phyloP scores from a whole-genome alignment of 2,888 invertebrate species.

The Hemistola chrysoprasaria region DNA sequence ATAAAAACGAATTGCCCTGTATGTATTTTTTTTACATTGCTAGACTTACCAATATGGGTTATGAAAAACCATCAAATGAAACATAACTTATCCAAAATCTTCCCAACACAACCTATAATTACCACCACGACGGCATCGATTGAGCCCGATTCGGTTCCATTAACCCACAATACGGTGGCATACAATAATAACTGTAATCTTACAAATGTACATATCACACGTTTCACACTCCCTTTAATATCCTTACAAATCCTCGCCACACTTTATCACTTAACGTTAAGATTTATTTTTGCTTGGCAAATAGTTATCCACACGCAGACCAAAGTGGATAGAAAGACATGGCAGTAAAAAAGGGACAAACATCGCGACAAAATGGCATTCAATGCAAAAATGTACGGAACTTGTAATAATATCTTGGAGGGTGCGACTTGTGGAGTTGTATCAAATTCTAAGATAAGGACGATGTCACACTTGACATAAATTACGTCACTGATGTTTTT shows the following conservation, averaged over 20 bases:
- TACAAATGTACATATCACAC: slow-evolving; percentile 66
- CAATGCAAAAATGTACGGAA: slow-evolving; percentile 26
- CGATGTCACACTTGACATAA: too few relatives aligned
- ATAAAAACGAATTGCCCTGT: too few relatives aligned
- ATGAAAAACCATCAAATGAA: too few relatives aligned
- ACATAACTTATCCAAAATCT: too few relatives aligned
- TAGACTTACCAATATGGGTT: too few relatives aligned
- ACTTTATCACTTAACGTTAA: slow-evolving; percentile 8
- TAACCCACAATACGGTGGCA: slow-evolving; percentile 45
- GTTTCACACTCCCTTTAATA: slow-evolving; percentile 55
- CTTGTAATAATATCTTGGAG: too few relatives aligned
- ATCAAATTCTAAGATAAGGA: too few relatives aligned
- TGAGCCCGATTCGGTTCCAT: slow-evolving; percentile 51
- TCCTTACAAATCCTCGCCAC: slow-evolving; percentile 36
- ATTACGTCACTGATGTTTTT: too few relatives aligned
- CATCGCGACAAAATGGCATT: slow-evolving; percentile 26
- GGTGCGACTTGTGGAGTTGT: too few relatives aligned
- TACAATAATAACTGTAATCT: slow-evolving; percentile 56
- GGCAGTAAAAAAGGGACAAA: slow-evolving; percentile 34
- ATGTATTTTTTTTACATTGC: too few relatives aligned
- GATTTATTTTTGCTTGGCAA: slow-evolving; percentile 6
- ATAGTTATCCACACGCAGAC: not conserved
- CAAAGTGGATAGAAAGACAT: slow-evolving; percentile 26
- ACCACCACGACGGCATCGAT: slow-evolving; percentile 43
- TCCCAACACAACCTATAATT: too few relatives aligned